phyloP scores from a whole-genome alignment of 1,140 invertebrate genomes.

The Hycleus cichorii region DNA sequence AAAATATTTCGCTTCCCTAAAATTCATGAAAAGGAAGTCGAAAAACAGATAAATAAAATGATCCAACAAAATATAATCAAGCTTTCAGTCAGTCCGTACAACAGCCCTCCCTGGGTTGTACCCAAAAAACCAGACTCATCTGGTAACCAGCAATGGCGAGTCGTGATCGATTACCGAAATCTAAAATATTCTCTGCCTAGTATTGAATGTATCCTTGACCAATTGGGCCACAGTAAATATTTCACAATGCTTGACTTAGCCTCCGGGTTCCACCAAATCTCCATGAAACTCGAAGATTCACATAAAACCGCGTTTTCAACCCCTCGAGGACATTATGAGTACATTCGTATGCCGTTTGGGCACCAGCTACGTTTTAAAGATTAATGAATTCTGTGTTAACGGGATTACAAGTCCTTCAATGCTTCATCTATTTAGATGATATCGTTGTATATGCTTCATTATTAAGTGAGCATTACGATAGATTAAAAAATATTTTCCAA shows the following conservation, averaged over 20 bases:
- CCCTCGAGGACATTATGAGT: slow-evolving; percentile 3
- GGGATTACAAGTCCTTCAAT: slow-evolving; percentile 26
- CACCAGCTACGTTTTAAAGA: slow-evolving; percentile 34
- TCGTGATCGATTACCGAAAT: slow-evolving; percentile 38
- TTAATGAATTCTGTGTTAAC: slow-evolving; percentile 35
- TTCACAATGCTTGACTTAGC: slow-evolving; percentile 45
- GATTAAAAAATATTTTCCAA: slow-evolving; percentile 33
- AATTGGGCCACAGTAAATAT: slow-evolving; percentile 38
- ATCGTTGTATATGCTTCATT: slow-evolving; percentile 36
- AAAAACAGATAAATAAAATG: slow-evolving; percentile 21
- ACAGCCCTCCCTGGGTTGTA: slow-evolving; percentile 19
- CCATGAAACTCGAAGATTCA: slow-evolving; percentile 35
- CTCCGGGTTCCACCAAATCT: slow-evolving; percentile 48
- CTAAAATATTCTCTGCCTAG: slow-evolving; percentile 47
- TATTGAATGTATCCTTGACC: slow-evolving; percentile 43
- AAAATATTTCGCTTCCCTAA: slow-evolving; percentile 30
- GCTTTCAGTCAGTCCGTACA: slow-evolving; percentile 13
- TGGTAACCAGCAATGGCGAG: slow-evolving; percentile 27
- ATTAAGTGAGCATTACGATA: slow-evolving; percentile 29
- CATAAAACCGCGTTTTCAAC: slow-evolving; percentile 38
- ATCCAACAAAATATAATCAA: slow-evolving; percentile 17
- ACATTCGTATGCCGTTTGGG: slow-evolving; percentile 32
- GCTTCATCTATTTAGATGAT: slow-evolving; percentile 42
- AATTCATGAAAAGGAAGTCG: slow-evolving; percentile 20
- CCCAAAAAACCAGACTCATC: slow-evolving; percentile 27